Base-by-base conservation (phyloP, 2,113 vertebrate genomes). In the Microcebus murinus region DNA sequence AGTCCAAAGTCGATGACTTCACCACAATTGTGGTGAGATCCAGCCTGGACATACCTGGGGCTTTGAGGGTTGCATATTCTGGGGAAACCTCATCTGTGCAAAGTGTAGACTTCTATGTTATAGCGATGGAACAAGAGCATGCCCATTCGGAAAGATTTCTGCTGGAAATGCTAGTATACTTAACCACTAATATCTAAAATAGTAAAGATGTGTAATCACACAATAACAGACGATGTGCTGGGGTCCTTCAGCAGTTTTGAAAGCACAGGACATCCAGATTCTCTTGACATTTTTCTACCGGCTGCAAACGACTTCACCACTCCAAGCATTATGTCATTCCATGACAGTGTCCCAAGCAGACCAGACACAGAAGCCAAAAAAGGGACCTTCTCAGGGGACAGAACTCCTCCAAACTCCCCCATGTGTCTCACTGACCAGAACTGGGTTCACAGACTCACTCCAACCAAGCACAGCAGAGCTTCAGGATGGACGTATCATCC, bases 211-310 rank as follows among this genome's bases (percentile, higher is more conserved):
- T 2, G 3, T 23, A 21, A 12, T 27, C 48, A n/a, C 48, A 4
- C 27, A 21, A 23, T 6, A 45, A 4, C 18, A 25, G 34, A 23
- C 14, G 1, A 6, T 1, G 48, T 48, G 48, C 48, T 48, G 48
- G 48, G 13, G 55, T 18, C 31, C 31, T 36, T 39, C 2, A 2
- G 8, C 20, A 3, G 36, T 9, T 70, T n/a, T 18, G 31, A 1
- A 4, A 18, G 2, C 27, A 57, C 20, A 11, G 1, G 1, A 8
- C 8, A 9, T 34, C 50, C 27, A 12, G 8, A 3, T 39, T 23
- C 63, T 15, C 42, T 31, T 11, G 12, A 29, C 52, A 12, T 84
- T 42, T 21, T 55, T 12, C 55, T 13, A 11, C 42, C 36, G 55
- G 1, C 23, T 39, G 11, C 39, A 84, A 21, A 39, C 4, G 25